These are phyloP conservation scores for Acrobasis repandana DNA, from an alignment of 2,888 invertebrate genomes.

Conservation along the genomic window DNA sequence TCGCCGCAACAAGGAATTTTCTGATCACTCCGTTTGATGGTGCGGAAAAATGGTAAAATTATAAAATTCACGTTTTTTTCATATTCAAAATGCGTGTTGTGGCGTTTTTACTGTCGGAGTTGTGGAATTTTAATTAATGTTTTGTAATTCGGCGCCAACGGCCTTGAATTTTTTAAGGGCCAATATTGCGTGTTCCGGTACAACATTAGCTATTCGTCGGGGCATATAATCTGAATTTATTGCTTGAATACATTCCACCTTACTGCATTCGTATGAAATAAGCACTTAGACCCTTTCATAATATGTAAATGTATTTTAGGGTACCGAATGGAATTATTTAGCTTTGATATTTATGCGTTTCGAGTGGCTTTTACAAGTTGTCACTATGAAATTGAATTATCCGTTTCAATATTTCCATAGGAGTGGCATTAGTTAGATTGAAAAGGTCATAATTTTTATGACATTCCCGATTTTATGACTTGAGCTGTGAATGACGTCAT, in stretches of 20 bases:
- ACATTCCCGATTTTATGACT: slow-evolving; percentile 22
- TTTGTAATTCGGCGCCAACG: slow-evolving; percentile 21
- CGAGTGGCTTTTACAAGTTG: slow-evolving; percentile 19
- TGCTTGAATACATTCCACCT: slow-evolving; percentile 36
- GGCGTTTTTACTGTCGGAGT: slow-evolving; percentile 23
- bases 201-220: slow-evolving; percentile 32
- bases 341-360: slow-evolving; percentile 21
- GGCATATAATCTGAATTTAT: slow-evolving; percentile 43
- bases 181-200: slow-evolving; percentile 32
- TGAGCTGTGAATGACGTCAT: slow-evolving; percentile 1
- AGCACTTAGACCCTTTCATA: slow-evolving; percentile 26
- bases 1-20: slow-evolving; percentile 43
- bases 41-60: slow-evolving; percentile 74
- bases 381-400: slow-evolving; percentile 24
- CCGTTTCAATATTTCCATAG: slow-evolving; percentile 21
- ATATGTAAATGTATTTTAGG: slow-evolving; percentile 22
- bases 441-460: slow-evolving; percentile 23
- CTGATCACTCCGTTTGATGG: slow-evolving; percentile 59
- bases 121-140: slow-evolving; percentile 28
- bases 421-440: slow-evolving; percentile 23
- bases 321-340: slow-evolving; percentile 23
- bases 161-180: slow-evolving; percentile 38
- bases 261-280: slow-evolving; percentile 30
- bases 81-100: slow-evolving; percentile 22
- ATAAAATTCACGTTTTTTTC: slow-evolving; percentile 30